Percentiles rank a stretch among this genome's conserved stretches.
Conservation (phyloP, 1,140 invertebrate genomes). For the Coenobita brevimanus region DNA sequence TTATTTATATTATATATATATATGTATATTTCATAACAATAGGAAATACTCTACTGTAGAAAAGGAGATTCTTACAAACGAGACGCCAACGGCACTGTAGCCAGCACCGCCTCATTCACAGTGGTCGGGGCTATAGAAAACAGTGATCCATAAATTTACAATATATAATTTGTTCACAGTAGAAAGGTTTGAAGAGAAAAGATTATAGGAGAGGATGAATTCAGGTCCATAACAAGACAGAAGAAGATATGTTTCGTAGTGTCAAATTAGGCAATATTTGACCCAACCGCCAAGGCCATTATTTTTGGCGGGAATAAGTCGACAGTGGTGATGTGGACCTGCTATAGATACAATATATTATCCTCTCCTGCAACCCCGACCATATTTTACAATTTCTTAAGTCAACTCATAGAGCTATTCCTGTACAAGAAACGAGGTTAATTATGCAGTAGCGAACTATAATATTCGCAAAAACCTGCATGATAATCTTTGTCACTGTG, state of each 20-base stretch:
- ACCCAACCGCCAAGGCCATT: too few relatives aligned
- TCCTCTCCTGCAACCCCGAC: not conserved
- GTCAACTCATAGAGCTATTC: conserved; percentile 40
- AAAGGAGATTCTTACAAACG: conserved; percentile 37
- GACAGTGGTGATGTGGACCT: not conserved
- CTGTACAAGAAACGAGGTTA: conserved; percentile 19
- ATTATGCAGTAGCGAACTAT: conserved; percentile 5
- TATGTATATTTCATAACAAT: conserved; percentile 42
- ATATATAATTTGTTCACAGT: too few relatives aligned
- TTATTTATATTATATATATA: not conserved
- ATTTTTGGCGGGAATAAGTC: not conserved
- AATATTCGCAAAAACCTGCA: not conserved
- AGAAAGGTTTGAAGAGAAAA: too few relatives aligned
- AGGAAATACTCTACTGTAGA: conserved; percentile 38
- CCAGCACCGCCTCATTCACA: not conserved
- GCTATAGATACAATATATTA: not conserved
- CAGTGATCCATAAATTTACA: not conserved
- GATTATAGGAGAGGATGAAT: too few relatives aligned
- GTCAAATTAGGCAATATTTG: too few relatives aligned
- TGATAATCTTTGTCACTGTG: too few relatives aligned
- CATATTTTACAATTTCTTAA: not conserved
- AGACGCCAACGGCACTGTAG: conserved; percentile 5
- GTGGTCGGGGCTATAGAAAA: conserved; percentile 20
- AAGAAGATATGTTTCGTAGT: too few relatives aligned
- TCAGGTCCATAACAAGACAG: too few relatives aligned